A percentile compares a stretch with the other conserved stretches of the same genome.
These are phyloP conservation scores for Calyptomena viridis DNA, from an alignment of 2,113 vertebrate species.

Conservation along the genomic window DNA sequence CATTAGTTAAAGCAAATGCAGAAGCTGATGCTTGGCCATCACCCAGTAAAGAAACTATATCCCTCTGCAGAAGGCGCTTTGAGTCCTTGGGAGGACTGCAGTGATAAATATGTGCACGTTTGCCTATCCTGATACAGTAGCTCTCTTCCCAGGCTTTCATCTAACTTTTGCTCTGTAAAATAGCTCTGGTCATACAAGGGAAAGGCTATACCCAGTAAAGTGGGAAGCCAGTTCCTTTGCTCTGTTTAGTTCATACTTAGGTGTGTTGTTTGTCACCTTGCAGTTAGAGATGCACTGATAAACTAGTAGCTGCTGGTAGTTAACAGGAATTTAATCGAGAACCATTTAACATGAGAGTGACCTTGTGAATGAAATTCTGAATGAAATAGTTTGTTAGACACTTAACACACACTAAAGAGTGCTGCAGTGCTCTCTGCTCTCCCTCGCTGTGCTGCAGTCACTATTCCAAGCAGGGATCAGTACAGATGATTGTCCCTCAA, in stretches of 20 bases:
- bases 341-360: neutral
- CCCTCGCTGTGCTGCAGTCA: neutral
- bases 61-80: constrained; percentile 25
- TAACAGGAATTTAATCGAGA: constrained; percentile 9
- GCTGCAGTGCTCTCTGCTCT: neutral
- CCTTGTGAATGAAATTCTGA: constrained; percentile 36
- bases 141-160: constrained; percentile 27
- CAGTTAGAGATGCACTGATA: neutral
- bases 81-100: neutral
- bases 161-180: constrained; percentile 29
- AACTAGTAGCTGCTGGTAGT: neutral
- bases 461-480: neutral
- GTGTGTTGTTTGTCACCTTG: neutral
- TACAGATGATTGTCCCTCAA: neutral
- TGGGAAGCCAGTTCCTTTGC: neutral
- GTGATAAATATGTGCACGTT: constrained; percentile 40
- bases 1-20: neutral
- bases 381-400: constrained; percentile 6
- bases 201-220: neutral
- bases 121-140: constrained; percentile 32
- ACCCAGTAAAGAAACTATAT: constrained; percentile 57
- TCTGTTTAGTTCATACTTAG: neutral
- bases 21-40: constrained; percentile 36
- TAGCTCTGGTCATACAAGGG: neutral
- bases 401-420: neutral